phyloP scores from a whole-genome alignment of 1,140 invertebrate species.

The Drosophila mayri region DNA sequence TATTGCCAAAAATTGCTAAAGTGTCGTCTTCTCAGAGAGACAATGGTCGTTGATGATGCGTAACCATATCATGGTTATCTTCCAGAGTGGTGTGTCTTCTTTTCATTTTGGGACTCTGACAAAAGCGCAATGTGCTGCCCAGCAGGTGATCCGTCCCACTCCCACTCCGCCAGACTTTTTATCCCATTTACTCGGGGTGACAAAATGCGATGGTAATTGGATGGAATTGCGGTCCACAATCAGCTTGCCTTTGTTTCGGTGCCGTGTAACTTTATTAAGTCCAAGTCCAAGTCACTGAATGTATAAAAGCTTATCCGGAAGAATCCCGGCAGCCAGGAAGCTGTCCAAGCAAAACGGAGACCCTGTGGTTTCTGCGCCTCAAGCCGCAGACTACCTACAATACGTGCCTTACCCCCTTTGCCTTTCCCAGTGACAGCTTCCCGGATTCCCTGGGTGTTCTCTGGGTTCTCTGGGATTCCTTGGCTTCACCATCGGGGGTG shows the following conservation, averaged over 20 bases:
- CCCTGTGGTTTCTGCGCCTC: slow-evolving; percentile 27
- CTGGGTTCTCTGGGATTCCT: background rate
- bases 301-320: slow-evolving; percentile 17
- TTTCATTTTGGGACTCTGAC: background rate
- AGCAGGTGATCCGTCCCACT: slow-evolving; percentile 57
- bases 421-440: slow-evolving; percentile 2
- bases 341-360: slow-evolving; percentile 17
- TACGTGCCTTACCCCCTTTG: slow-evolving; percentile 12
- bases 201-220: slow-evolving; percentile 75
- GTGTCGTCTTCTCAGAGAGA: slow-evolving; percentile 2
- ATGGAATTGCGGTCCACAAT: slow-evolving; percentile 62
- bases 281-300: slow-evolving; percentile 10
- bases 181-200: slow-evolving; percentile 49
- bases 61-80: slow-evolving; percentile 7
- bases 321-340: slow-evolving; percentile 13
- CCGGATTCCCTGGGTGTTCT: background rate
- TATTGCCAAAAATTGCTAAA: slow-evolving; percentile 19
- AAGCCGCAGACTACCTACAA: slow-evolving; percentile 23
- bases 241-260: slow-evolving; percentile 59
- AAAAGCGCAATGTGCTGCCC: slow-evolving; percentile 56
- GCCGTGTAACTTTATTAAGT: slow-evolving; percentile 58
- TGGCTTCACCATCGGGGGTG: slow-evolving; percentile 44
- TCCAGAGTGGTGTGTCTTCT: background rate
- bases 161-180: background rate
- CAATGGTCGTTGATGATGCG: slow-evolving; percentile 24